These are phyloP conservation scores for Steinernema scapterisci DNA, from an alignment of 2,888 invertebrate genomes.

Conservation along the genomic window DNA sequence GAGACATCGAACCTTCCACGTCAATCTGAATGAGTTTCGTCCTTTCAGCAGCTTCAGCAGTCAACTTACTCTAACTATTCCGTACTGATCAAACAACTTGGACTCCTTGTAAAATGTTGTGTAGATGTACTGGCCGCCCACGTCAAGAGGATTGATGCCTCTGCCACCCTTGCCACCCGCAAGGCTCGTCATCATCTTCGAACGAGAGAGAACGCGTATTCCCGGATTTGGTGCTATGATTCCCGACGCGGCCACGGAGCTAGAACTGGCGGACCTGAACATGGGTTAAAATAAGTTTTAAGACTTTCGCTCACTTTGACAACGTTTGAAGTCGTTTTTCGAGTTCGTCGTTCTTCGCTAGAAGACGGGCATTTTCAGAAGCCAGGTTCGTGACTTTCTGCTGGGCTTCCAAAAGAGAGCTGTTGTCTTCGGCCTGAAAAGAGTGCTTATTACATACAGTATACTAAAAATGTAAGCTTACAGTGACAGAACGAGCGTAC, in stretches of 20 bases:
- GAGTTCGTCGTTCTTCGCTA: conserved; percentile 13
- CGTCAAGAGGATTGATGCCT: neutral
- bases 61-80: neutral
- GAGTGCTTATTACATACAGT: too few relatives aligned
- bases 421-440: conserved; percentile 21
- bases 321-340: neutral
- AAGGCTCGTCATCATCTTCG: neutral
- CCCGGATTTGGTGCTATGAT: neutral
- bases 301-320: neutral
- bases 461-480: neutral
- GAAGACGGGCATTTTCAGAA: neutral
- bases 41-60: neutral
- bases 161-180: neutral
- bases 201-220: neutral
- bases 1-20: neutral
- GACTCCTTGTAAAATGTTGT: neutral
- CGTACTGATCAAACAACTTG: neutral
- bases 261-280: neutral
- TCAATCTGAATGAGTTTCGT: neutral
- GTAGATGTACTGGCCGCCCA: neutral
- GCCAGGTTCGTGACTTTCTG: neutral
- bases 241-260: neutral
- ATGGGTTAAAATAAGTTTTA: neutral
- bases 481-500: neutral
- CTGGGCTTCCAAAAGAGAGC: conserved; percentile 14